Conservation (phyloP, 2,888 invertebrate genomes). For the Xestobium rufovillosum region DNA sequence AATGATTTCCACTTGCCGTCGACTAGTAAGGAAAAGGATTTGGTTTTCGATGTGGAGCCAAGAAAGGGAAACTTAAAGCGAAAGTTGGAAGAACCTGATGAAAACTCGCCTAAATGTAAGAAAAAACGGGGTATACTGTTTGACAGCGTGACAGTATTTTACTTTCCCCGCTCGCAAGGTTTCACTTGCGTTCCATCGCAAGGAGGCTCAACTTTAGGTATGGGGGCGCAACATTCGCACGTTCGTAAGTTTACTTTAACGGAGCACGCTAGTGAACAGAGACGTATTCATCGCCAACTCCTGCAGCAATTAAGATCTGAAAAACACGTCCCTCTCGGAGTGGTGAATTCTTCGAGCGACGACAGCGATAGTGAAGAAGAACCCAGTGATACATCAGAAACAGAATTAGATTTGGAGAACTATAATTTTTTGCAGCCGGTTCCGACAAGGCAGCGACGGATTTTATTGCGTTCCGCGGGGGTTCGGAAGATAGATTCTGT, state of each 20-base stretch:
- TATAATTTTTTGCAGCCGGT: constrained; percentile 90
- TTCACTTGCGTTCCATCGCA: constrained; percentile 88
- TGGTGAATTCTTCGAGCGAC: constrained; percentile 63
- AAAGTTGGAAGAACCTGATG: constrained; percentile 46
- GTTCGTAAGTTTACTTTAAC: constrained; percentile 72
- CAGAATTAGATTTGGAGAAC: constrained; percentile 80
- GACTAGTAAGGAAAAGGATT: constrained; percentile 26
- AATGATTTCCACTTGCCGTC: constrained; percentile 26
- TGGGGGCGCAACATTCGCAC: constrained; percentile 69
- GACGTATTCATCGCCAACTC: constrained; percentile 76
- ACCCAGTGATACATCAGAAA: constrained; percentile 70
- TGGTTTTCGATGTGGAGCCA: constrained; percentile 31
- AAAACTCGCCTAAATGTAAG: constrained; percentile 49
- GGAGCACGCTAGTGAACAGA: constrained; percentile 85
- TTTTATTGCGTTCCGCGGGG: constrained; percentile 83
- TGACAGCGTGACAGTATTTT: constrained; percentile 88
- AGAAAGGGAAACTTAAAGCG: constrained; percentile 65
- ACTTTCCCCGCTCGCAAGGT: constrained; percentile 88
- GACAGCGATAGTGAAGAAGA: constrained; percentile 83
- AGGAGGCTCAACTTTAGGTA: constrained; percentile 87
- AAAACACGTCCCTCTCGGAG: constrained; percentile 45
- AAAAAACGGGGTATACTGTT: constrained; percentile 80
- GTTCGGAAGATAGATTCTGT: constrained; percentile 86
- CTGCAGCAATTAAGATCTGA: constrained; percentile 65
- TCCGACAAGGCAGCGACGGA: constrained; percentile 82